Conservation (phyloP, 2,797 vertebrate species). For the Buphagus erythrorhynchus region DNA sequence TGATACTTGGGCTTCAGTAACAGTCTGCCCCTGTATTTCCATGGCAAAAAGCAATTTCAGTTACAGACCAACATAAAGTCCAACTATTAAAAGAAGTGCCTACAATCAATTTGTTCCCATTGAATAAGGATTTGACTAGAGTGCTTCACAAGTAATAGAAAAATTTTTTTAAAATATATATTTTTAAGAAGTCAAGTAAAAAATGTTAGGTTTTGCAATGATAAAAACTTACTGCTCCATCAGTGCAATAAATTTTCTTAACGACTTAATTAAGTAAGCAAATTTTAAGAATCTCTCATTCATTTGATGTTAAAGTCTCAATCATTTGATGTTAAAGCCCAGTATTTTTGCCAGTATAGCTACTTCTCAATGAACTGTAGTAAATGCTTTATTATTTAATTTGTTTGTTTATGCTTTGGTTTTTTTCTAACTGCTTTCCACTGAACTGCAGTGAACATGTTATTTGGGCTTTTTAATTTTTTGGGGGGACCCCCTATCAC, state of each 20-base stretch:
- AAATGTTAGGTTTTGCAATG: not conserved
- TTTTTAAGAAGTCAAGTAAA: not conserved
- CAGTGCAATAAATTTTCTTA: not conserved
- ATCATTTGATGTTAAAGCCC: not conserved
- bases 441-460: not conserved
- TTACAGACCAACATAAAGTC: not conserved
- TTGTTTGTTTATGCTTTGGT: rapidly evolving
- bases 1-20: not conserved
- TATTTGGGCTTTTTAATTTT: not conserved
- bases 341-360: not conserved
- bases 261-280: not conserved
- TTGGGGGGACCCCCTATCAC: not conserved
- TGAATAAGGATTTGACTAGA: not conserved
- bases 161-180: rapidly evolving
- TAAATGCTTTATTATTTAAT: not conserved
- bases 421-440: not conserved
- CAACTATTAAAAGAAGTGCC: not conserved
- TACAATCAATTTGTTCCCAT: not conserved
- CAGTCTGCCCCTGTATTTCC: not conserved
- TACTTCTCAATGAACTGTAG: not conserved
- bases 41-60: not conserved
- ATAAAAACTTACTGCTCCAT: not conserved
- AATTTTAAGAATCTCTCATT: not conserved
- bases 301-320: not conserved
- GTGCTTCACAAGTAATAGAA: not conserved